A percentile compares a stretch with the other conserved stretches of the same genome.
Evolutionary conservation across 2,797 vertebrate genomes (phyloP).

Genomic region (Chaenodraco wilsoni): DNA sequence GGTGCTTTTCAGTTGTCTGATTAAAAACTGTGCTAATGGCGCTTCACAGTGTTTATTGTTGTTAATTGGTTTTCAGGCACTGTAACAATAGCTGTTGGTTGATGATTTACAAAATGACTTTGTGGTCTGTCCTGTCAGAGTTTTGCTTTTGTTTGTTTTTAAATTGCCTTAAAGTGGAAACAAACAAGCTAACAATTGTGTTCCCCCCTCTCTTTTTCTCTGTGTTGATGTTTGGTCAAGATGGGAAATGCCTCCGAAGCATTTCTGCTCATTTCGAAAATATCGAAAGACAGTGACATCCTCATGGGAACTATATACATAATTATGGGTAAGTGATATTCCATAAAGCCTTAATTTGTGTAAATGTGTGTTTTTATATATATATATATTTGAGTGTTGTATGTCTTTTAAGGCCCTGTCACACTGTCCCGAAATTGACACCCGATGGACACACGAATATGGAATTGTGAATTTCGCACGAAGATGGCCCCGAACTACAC

Average conservation of each 20-base stretch:
- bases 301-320: conserved; percentile 86
- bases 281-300: conserved; percentile 86
- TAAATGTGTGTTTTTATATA: background rate
- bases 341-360: background rate
- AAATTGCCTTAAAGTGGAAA: background rate
- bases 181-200: background rate
- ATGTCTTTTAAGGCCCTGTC: too few species aligned
- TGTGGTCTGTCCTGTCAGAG: background rate
- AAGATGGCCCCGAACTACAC: too few species aligned
- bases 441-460: too few species aligned
- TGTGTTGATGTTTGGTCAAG: conserved; percentile 67
- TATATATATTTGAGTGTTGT: too few species aligned
- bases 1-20: background rate
- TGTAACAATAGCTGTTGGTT: background rate
- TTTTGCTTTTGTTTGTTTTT: background rate
- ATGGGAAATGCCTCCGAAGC: conserved; percentile 88
- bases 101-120: background rate
- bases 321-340: conserved; percentile 83
- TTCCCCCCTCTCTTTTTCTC: background rate
- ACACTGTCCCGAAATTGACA: too few species aligned
- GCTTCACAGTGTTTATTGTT: background rate
- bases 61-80: background rate
- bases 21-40: background rate
- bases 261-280: conserved; percentile 81
- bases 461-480: too few species aligned